Evolutionary conservation across 1,140 invertebrate species (phyloP).

Genomic region (Papilio helenus): DNA sequence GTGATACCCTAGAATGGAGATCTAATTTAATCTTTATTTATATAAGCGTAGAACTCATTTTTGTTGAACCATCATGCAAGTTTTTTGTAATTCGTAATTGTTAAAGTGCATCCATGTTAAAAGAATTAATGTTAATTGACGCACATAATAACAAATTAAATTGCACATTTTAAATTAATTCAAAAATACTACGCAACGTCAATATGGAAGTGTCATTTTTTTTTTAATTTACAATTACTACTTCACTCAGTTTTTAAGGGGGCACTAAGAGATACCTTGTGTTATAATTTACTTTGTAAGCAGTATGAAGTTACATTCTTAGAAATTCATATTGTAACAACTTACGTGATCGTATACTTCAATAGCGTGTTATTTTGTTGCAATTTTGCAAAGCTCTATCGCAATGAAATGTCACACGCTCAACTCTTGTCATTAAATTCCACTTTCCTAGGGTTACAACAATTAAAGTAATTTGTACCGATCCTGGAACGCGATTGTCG

Average conservation of each 20-base stretch:
- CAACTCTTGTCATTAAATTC: conserved; percentile 22
- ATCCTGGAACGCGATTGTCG: conserved; percentile 9
- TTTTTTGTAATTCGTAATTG: conserved; percentile 13
- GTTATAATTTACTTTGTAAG: background rate
- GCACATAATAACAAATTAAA: background rate
- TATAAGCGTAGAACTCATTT: background rate
- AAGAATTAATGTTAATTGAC: background rate
- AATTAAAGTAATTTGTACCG: conserved; percentile 57
- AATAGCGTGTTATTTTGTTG: background rate
- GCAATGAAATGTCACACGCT: conserved; percentile 26
- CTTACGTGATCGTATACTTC: background rate
- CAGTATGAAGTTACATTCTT: background rate
- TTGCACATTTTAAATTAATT: background rate
- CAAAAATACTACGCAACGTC: too few species aligned
- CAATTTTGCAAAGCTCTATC: background rate
- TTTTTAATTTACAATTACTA: too few species aligned
- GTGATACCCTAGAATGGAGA: background rate
- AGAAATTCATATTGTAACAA: background rate
- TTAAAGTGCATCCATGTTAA: background rate
- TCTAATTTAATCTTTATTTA: background rate
- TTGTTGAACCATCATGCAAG: background rate
- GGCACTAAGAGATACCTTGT: too few species aligned
- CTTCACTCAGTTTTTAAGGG: too few species aligned
- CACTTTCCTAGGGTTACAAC: conserved; percentile 61
- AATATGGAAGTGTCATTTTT: too few species aligned